Conservation (phyloP, 2,797 vertebrate genomes). For the Alauda arvensis region DNA sequence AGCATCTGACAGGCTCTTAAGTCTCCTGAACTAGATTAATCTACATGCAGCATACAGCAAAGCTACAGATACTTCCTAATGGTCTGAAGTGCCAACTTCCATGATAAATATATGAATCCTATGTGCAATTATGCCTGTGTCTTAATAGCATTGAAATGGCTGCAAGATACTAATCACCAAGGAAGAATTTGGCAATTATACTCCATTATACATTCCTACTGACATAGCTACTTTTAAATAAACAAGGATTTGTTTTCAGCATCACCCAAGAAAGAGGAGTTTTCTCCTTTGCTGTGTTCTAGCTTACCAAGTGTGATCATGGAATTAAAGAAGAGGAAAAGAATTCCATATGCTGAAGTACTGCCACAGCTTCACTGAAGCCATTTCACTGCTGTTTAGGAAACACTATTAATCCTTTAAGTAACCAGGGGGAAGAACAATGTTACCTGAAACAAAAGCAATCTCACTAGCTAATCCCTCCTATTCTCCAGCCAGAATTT, state of each 20-base stretch:
- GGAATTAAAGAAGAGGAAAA: not conserved
- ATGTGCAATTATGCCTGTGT: not conserved
- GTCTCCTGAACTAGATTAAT: slow-evolving; percentile 40
- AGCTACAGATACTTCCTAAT: not conserved
- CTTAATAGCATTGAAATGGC: slow-evolving; percentile 5
- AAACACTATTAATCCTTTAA: not conserved
- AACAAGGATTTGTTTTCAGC: not conserved
- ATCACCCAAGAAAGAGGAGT: not conserved
- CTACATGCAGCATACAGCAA: not conserved
- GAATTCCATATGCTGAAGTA: not conserved
- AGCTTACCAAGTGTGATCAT: not conserved
- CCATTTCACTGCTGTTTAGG: not conserved
- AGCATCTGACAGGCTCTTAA: not conserved
- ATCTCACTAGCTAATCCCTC: not conserved
- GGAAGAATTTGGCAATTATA: not conserved
- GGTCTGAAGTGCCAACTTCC: slow-evolving; percentile 2
- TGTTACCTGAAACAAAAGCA: not conserved
- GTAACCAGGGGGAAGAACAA: not conserved
- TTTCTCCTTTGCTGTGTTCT: not conserved
- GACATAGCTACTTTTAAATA: not conserved
- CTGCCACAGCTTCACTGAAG: not conserved
- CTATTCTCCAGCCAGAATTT: not conserved
- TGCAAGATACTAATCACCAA: slow-evolving; percentile 29
- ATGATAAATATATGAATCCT: not conserved
- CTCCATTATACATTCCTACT: not conserved